Conservation (phyloP, 2,113 vertebrate species). For the Callocephalon fimbriatum region DNA sequence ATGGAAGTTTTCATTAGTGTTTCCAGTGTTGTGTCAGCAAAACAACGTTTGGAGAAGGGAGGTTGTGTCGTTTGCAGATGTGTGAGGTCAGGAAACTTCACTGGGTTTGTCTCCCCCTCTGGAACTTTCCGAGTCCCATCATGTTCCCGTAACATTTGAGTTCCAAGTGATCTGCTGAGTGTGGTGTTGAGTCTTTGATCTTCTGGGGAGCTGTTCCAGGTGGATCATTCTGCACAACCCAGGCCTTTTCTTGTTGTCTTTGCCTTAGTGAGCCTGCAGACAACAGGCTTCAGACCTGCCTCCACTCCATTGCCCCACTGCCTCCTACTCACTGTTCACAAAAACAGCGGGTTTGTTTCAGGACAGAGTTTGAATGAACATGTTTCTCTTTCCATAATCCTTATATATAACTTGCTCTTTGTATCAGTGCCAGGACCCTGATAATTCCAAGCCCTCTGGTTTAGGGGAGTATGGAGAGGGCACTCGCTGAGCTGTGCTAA, state of each 20-base stretch:
- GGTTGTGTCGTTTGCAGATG: neutral
- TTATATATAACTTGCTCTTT: neutral
- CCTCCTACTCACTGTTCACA: neutral
- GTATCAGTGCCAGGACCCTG: slow-evolving; percentile 10
- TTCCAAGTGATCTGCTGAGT: neutral
- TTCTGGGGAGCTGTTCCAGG: neutral
- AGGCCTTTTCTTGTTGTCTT: neutral
- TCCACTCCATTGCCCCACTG: neutral
- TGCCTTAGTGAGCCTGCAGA: neutral
- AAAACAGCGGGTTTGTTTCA: neutral
- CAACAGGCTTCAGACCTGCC: neutral
- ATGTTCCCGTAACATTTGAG: neutral
- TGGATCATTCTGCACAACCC: neutral
- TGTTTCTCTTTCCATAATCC: neutral
- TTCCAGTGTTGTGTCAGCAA: neutral
- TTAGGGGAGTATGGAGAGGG: slow-evolving; percentile 46
- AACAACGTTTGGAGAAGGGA: neutral
- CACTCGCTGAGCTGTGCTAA: slow-evolving; percentile 58
- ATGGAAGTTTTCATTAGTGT: fast-evolving
- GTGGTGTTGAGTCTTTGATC: neutral
- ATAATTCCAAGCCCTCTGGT: slow-evolving; percentile 39
- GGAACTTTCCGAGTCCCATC: neutral
- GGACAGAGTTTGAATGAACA: slow-evolving; percentile 1
- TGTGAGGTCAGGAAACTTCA: neutral
- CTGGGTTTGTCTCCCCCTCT: neutral